phyloP scores from a whole-genome alignment of 2,113 vertebrate species.

The Eira barbara region DNA sequence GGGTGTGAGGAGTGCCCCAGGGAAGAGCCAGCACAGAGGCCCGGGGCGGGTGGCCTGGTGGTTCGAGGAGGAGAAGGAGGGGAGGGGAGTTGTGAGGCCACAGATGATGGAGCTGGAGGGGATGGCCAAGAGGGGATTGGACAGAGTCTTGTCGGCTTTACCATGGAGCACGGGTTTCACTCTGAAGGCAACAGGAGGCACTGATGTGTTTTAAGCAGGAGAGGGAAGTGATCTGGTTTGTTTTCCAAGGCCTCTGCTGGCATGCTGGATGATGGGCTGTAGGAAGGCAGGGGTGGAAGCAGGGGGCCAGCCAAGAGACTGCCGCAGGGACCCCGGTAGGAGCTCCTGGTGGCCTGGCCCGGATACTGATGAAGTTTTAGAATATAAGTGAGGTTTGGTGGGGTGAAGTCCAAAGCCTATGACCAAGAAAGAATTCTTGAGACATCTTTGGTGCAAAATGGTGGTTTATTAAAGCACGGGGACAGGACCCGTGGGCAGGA shows the following conservation, averaged over 20 bases:
- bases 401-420: too few species aligned
- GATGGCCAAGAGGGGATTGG: neutral
- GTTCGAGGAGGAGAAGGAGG: neutral
- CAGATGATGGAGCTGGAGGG: neutral
- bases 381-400: too few species aligned
- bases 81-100: neutral
- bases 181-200: neutral
- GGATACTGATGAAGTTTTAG: too few species aligned
- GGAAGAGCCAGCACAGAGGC: neutral
- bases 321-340: neutral
- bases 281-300: neutral
- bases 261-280: neutral
- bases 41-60: accelerated
- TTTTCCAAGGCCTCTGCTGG: neutral
- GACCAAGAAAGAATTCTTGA: too few species aligned
- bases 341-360: neutral
- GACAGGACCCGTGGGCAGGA: too few species aligned
- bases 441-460: too few species aligned
- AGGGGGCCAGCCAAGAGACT: neutral
- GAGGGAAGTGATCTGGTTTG: neutral
- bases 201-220: neutral
- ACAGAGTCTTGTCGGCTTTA: neutral
- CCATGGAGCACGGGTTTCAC: neutral
- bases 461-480: too few species aligned
- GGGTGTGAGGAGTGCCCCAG: neutral